A percentile compares a stretch with the other conserved stretches of the same genome.
Evolutionary conservation across 2,797 vertebrate genomes (phyloP).

Genomic region (Margarornis squamiger): DNA sequence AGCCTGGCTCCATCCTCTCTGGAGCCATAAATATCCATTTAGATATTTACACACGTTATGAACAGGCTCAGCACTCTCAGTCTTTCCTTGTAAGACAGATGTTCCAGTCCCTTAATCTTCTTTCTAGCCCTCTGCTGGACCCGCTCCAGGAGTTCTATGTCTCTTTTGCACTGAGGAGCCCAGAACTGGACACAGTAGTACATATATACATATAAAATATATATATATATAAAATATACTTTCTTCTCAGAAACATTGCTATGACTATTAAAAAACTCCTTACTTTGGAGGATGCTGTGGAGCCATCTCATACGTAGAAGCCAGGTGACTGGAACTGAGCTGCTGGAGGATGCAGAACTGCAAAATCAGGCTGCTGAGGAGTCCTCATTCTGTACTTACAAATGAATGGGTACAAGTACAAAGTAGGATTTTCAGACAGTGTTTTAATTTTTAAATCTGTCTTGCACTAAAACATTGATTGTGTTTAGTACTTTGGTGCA

Average conservation of each 20-base stretch:
- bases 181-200: not conserved
- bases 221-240: not conserved
- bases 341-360: not conserved
- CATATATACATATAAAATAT: not conserved
- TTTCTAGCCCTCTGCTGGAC: not conserved
- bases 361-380: not conserved
- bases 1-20: not conserved
- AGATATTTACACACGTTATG: not conserved
- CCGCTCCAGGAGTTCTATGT: not conserved
- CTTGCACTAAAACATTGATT: not conserved
- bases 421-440: not conserved
- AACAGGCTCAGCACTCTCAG: not conserved
- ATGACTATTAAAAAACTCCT: not conserved
- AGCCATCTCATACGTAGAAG: fast-evolving
- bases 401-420: not conserved
- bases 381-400: not conserved
- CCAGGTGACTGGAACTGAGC: not conserved
- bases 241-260: not conserved
- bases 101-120: not conserved
- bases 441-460: not conserved
- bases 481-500: not conserved
- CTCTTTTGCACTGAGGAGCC: no score
- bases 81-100: not conserved
- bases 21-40: no score
- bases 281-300: not conserved